A percentile compares a stretch with the other conserved stretches of the same genome.
phyloP scores from a whole-genome alignment of 2,113 vertebrate genomes.

The Myotis davidii region DNA sequence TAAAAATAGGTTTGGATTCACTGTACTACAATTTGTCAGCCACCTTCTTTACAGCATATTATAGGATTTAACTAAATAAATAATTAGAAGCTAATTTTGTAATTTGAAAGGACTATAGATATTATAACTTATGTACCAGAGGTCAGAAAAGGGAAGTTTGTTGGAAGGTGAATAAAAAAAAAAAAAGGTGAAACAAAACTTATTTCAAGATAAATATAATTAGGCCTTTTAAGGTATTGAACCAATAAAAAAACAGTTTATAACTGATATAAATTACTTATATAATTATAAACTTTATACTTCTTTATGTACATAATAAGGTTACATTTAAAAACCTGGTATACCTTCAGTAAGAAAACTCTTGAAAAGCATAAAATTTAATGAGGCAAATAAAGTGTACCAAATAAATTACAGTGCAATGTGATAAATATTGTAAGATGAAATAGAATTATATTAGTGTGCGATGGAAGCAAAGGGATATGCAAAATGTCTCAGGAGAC shows the following conservation, averaged over 20 bases:
- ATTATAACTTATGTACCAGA: conserved; percentile 21
- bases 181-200: conserved; percentile 32
- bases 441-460: neutral
- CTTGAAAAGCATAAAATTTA: conserved; percentile 8
- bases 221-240: conserved; percentile 20
- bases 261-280: neutral
- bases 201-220: neutral
- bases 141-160: neutral
- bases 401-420: neutral
- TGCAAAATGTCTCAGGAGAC: neutral
- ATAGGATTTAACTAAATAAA: conserved; percentile 61
- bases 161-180: conserved; percentile 32
- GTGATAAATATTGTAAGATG: neutral
- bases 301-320: conserved; percentile 3
- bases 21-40: conserved; percentile 52
- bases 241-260: neutral
- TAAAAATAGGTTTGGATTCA: conserved; percentile 73
- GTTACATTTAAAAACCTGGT: neutral
- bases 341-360: neutral
- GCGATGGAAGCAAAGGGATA: neutral
- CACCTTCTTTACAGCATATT: conserved; percentile 51
- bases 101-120: conserved; percentile 50
- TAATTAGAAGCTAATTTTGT: conserved; percentile 68
- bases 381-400: conserved; percentile 23
- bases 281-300: neutral